Percentiles rank a stretch among this genome's conserved stretches.
Evolutionary conservation across 2,113 vertebrate species (phyloP).

Genomic region (Leucoraja erinaceus): DNA sequence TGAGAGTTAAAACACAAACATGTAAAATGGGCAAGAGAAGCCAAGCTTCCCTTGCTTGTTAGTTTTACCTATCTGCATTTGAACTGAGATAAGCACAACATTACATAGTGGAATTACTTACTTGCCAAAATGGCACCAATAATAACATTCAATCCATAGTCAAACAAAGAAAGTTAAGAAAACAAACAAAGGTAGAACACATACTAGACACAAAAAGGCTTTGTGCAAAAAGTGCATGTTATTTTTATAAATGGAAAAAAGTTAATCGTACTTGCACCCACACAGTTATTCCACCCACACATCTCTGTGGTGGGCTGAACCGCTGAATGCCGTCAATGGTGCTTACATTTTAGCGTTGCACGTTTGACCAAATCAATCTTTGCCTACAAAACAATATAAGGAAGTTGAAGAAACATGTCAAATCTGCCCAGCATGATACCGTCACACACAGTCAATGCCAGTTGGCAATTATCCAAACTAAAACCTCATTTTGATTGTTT

Average conservation of each 20-base stretch:
- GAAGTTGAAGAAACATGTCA: slow-evolving; percentile 5
- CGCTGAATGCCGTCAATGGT: neutral
- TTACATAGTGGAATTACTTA: neutral
- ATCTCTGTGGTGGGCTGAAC: neutral
- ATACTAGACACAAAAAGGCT: neutral
- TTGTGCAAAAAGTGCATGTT: neutral
- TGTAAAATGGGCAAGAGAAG: too few species aligned
- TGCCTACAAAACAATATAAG: neutral
- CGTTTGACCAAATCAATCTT: neutral
- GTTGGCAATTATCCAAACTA: slow-evolving; percentile 14
- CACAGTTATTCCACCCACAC: slow-evolving; percentile 26
- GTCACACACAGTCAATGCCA: neutral
- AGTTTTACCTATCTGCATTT: neutral
- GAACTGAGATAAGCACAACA: neutral
- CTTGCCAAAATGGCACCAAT: neutral
- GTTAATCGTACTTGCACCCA: slow-evolving; percentile 14
- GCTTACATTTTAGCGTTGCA: neutral
- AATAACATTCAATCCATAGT: neutral
- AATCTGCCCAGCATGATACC: neutral
- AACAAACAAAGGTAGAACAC: neutral
- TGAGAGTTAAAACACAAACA: neutral
- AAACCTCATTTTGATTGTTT: neutral
- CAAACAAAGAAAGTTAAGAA: neutral
- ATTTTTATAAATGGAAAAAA: slow-evolving; percentile 27
- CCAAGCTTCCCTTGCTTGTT: neutral